Base-by-base conservation (phyloP, 1,140 invertebrate genomes). In the Nasonia vitripennis region DNA sequence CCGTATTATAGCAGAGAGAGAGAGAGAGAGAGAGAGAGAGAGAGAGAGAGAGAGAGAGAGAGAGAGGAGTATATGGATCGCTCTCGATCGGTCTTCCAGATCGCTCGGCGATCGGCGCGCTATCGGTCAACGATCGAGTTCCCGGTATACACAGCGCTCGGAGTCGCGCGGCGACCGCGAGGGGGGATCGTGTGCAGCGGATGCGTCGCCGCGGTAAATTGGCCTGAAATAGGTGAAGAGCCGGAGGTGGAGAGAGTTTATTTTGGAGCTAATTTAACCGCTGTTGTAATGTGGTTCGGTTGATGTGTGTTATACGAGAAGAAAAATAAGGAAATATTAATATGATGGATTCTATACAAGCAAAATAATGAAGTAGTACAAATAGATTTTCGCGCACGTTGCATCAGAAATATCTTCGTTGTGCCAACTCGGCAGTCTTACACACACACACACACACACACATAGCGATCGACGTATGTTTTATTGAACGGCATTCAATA, bases 11-110 rank as follows among this genome's bases (percentile, higher is more conserved):
- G 78, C 17, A n/a, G 83, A 85, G 71, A 27, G 27, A 2, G 27
- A 27, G 27, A 27, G 27, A 27, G 27, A 27, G 27, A 27, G 27
- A 27, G 27, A 27, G 27, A 27, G 1, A 78, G 73, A 27, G 27
- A n/a, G 83, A 85, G 71, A 27, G 27, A 2, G 27, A 27, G 27
- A 27, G 27, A 2, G 27, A 27, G 27, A 27, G 27, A 27, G 27
- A 27, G 27, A 27, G 1, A 78, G 73, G 83, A 83, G 83, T 79
- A 87, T 86, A 87, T 86, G 87, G 86, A 88, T 88, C 87, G 87
- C 81, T 86, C 87, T 86, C 88, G 89, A 91, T 91, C 89, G 90
- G 83, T 87, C 87, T 89, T 90, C 89, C 89, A 89, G 87, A 90
- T 91, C 90, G 89, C 82, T 87, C 86, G 87, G 82, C 87, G 88